These are phyloP conservation scores for Ricordea florida DNA, from an alignment of 92 coral and sea anemone genomes.

Conservation along the genomic window DNA sequence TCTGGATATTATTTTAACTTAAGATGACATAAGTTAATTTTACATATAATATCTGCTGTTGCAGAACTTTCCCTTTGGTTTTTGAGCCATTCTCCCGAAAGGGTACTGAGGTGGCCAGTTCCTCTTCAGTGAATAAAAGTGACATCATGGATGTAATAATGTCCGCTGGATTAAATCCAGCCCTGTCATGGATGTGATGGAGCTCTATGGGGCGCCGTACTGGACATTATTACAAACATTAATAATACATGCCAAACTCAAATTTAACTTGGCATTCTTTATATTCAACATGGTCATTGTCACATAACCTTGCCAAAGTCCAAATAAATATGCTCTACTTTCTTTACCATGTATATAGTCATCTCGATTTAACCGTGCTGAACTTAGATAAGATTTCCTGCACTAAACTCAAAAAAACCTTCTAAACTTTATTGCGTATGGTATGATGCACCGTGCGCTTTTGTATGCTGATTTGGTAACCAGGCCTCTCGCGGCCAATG, in stretches of 20 bases:
- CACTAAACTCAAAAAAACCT: background rate
- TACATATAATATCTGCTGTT: background rate
- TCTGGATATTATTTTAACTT: no score
- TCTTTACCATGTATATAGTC: background rate
- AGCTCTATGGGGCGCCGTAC: constrained; percentile 13
- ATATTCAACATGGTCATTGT: constrained; percentile 1
- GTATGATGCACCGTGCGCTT: constrained; percentile 44
- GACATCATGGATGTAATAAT: background rate
- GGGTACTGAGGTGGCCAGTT: background rate
- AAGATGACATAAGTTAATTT: no score
- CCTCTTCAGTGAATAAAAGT: background rate
- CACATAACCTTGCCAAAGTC: constrained; percentile 9
- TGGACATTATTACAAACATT: constrained; percentile 18
- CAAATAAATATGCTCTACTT: background rate
- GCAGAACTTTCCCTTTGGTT: background rate
- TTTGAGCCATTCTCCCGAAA: background rate
- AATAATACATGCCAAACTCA: constrained; percentile 2
- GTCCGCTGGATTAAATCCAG: background rate
- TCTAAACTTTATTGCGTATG: constrained; percentile 26
- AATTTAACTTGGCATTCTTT: background rate
- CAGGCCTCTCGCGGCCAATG: constrained; percentile 21
- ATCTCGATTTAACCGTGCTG: background rate
- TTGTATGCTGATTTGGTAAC: background rate
- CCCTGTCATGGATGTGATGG: background rate
- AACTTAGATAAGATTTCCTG: no score